phyloP scores from a whole-genome alignment of 2,888 invertebrate species.

The Exephanes ischioxanthus region DNA sequence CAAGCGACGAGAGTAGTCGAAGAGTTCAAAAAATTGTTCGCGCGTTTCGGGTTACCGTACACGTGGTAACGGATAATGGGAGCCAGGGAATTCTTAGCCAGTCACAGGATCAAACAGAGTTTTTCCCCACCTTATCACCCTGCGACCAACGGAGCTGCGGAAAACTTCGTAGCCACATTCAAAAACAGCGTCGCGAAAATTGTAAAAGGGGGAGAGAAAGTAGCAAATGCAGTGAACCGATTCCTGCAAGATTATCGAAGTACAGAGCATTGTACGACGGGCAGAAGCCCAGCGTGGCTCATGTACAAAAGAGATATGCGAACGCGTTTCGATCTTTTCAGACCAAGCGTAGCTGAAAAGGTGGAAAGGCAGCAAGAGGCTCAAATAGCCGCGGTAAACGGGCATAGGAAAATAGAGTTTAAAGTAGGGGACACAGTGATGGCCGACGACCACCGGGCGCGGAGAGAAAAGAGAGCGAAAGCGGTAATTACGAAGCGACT shows the following conservation, averaged over 20 bases:
- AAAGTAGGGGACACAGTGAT: no score
- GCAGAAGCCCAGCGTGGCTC: constrained; percentile 42
- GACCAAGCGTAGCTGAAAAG: constrained; percentile 2
- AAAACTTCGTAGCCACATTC: constrained; percentile 67
- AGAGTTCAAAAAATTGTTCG: constrained; percentile 12
- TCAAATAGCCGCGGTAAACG: neutral
- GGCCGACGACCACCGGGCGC: no score
- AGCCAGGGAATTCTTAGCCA: constrained; percentile 53
- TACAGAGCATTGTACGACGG: constrained; percentile 53
- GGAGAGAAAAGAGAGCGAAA: no score
- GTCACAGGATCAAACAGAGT: constrained; percentile 63
- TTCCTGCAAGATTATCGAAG: constrained; percentile 50
- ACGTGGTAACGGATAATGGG: constrained; percentile 66
- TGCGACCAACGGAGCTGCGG: constrained; percentile 49
- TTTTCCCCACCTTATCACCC: constrained; percentile 66
- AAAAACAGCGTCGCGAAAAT: constrained; percentile 63
- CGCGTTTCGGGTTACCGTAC: constrained; percentile 14
- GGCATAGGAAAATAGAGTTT: no score
- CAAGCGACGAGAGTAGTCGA: constrained; percentile 50
- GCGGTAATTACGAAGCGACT: no score
- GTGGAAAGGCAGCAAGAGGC: neutral
- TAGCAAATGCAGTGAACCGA: constrained; percentile 29
- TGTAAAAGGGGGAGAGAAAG: constrained; percentile 12
- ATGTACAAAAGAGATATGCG: constrained; percentile 47
- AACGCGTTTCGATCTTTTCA: constrained; percentile 48